These are phyloP conservation scores for Athalia cordata DNA, from an alignment of 2,888 invertebrate species.

Conservation along the genomic window DNA sequence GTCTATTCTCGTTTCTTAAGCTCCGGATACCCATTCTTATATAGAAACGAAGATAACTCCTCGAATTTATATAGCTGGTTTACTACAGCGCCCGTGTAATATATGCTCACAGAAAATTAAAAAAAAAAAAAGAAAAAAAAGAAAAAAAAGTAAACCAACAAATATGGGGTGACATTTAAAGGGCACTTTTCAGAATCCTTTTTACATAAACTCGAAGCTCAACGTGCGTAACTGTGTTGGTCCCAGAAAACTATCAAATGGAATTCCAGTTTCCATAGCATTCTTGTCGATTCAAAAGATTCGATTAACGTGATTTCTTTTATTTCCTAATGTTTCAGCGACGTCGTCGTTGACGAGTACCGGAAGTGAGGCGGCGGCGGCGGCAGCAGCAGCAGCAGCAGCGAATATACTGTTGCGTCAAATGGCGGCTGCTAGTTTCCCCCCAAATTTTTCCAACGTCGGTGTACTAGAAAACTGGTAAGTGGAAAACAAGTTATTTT, in stretches of 20 bases:
- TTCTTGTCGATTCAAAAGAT: neutral
- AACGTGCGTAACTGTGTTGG: neutral
- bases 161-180: no score
- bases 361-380: conserved; percentile 57
- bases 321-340: conserved; percentile 54
- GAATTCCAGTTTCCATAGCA: neutral
- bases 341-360: conserved; percentile 54
- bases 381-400: neutral
- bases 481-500: conserved; percentile 56
- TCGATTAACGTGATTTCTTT: neutral
- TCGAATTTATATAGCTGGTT: neutral
- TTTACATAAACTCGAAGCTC: no score
- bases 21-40: neutral
- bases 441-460: conserved; percentile 70
- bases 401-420: conserved; percentile 61
- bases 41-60: neutral
- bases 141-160: no score
- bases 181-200: no score
- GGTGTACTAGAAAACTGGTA: conserved; percentile 71
- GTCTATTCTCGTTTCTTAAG: conserved; percentile 34
- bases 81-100: neutral
- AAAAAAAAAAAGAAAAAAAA: no score
- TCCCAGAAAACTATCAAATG: no score
- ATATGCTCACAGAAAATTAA: neutral
- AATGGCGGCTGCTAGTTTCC: conserved; percentile 71